Percentiles rank a stretch among this genome's conserved stretches.
These are phyloP conservation scores for Lasioglossum morio DNA, from an alignment of 2,888 invertebrate genomes.

Conservation along the genomic window DNA sequence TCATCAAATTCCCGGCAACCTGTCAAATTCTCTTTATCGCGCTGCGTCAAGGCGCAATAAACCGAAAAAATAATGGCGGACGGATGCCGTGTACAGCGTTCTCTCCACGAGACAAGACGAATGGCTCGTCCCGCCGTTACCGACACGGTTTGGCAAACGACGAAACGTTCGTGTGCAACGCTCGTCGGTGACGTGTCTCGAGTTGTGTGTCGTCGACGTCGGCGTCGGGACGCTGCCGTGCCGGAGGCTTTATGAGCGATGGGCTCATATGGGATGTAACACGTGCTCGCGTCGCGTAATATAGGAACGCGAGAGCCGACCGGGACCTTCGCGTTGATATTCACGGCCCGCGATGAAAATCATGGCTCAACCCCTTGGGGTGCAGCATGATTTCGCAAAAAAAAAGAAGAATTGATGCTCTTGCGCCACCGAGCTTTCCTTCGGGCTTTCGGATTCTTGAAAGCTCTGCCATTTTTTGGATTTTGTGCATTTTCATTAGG, in stretches of 20 bases:
- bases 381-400: not conserved
- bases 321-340: conserved; percentile 48
- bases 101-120: conserved; percentile 36
- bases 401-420: not conserved
- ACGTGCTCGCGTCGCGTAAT: conserved; percentile 74
- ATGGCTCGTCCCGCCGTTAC: conserved; percentile 36
- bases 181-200: conserved; percentile 32
- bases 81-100: not conserved
- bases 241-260: conserved; percentile 74
- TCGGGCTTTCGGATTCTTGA: not conserved
- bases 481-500: not conserved
- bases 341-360: conserved; percentile 40
- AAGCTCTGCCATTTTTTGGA: not conserved
- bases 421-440: conserved; percentile 3
- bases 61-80: not conserved
- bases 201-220: conserved; percentile 41
- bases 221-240: conserved; percentile 22
- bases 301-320: conserved; percentile 59
- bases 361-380: conserved; percentile 6
- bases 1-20: conserved; percentile 1
- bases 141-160: conserved; percentile 47
- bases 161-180: conserved; percentile 52
- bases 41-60: conserved; percentile 3
- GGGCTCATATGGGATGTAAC: conserved; percentile 76
- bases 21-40: not conserved